Percentiles rank a stretch among this genome's conserved stretches.
phyloP scores from a whole-genome alignment of 2,888 invertebrate genomes.

The Pristionchus entomophagus region DNA sequence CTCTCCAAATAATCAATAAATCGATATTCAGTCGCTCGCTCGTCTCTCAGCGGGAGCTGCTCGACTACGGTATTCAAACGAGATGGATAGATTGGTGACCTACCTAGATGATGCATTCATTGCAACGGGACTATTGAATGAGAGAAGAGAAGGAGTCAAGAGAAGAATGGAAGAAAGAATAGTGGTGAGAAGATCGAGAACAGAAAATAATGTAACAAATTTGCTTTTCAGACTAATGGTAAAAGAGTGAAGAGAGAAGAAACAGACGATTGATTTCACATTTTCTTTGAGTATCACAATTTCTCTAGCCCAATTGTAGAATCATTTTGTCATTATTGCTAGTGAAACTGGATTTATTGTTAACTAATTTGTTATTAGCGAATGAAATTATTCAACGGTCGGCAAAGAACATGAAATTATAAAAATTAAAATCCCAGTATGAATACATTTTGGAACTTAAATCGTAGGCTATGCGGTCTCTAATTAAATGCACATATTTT shows the following conservation, averaged over 20 bases:
- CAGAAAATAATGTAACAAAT: background rate
- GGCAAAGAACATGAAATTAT: too few relatives aligned
- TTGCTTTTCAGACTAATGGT: background rate
- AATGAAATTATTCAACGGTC: constrained; percentile 10
- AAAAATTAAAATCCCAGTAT: too few relatives aligned
- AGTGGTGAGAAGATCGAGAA: background rate
- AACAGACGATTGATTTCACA: background rate
- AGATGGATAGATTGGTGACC: background rate
- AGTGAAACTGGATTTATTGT: background rate
- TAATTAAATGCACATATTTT: too few relatives aligned
- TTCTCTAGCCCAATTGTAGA: background rate
- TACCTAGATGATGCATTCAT: background rate
- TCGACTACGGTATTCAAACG: background rate
- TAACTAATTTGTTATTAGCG: background rate
- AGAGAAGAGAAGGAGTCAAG: background rate
- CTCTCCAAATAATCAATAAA: background rate
- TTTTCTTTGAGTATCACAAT: too few relatives aligned
- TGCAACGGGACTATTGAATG: background rate
- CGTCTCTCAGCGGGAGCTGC: background rate
- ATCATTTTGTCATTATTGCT: background rate
- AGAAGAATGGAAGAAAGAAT: background rate
- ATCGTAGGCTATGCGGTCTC: too few relatives aligned
- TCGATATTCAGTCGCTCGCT: background rate
- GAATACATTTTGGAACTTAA: too few relatives aligned
- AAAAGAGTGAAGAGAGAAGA: background rate